Evolutionary conservation across 2,113 vertebrate species (phyloP).

Genomic region (Hippocampus barbouri): DNA sequence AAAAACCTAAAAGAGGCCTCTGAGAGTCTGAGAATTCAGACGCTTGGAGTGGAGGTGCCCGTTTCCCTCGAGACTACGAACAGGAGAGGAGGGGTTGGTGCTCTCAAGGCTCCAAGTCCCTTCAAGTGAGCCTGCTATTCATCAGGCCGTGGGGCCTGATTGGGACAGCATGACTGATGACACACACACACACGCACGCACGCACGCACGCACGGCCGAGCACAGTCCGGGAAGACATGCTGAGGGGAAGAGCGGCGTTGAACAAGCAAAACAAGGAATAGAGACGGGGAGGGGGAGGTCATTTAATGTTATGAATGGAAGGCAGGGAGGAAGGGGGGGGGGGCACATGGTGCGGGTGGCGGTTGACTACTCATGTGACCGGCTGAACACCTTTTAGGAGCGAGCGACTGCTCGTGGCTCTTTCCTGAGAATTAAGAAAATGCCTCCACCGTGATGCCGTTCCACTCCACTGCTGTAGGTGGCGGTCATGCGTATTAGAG

Average conservation of each 20-base stretch:
- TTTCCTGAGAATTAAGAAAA: neutral
- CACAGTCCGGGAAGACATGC: constrained; percentile 37
- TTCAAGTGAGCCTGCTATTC: constrained; percentile 48
- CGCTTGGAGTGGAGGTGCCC: constrained; percentile 51
- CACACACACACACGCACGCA: neutral
- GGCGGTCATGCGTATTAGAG: too few relatives aligned
- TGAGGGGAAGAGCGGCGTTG: constrained; percentile 31
- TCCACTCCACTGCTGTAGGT: neutral
- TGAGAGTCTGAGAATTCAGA: constrained; percentile 31
- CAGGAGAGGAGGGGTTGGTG: constrained; percentile 14
- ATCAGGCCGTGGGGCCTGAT: constrained; percentile 44
- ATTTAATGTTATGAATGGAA: constrained; percentile 26
- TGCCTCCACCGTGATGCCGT: neutral
- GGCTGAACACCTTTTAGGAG: constrained; percentile 17
- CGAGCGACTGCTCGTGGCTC: neutral
- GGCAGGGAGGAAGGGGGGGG: constrained; percentile 22
- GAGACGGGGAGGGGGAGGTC: constrained; percentile 26
- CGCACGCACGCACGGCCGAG: neutral
- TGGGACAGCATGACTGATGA: constrained; percentile 64
- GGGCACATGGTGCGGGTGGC: constrained; percentile 27
- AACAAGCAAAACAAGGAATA: constrained; percentile 54
- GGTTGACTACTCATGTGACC: constrained; percentile 44
- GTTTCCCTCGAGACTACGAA: constrained; percentile 48
- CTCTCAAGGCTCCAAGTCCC: constrained; percentile 30
- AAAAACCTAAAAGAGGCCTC: constrained; percentile 20